phyloP scores from a whole-genome alignment of 2,113 vertebrate species.

The Microcebus lehilahytsara region DNA sequence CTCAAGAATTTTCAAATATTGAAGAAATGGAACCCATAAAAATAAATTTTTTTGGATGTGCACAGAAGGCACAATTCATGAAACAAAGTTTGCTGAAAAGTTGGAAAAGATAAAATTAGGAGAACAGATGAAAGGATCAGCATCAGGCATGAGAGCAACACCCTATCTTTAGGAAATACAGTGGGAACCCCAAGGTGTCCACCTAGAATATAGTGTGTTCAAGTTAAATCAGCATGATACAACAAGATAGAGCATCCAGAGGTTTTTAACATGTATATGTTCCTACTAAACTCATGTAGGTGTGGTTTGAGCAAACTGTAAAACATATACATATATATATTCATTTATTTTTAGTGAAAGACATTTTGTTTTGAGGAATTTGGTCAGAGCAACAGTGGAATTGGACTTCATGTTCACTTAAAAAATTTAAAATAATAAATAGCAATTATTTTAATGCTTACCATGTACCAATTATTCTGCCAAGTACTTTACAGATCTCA shows the following conservation, averaged over 20 bases:
- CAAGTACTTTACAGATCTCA: background rate
- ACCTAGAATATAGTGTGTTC: background rate
- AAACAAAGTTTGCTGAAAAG: background rate
- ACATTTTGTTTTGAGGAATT: conserved; percentile 36
- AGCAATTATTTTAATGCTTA: background rate
- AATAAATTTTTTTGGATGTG: background rate
- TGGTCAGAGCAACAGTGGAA: background rate
- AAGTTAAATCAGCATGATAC: background rate
- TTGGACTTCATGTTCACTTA: background rate
- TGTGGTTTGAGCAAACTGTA: background rate
- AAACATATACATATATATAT: background rate
- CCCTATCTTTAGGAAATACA: background rate
- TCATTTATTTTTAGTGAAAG: background rate
- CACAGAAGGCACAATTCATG: too few relatives aligned
- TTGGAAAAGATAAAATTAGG: background rate
- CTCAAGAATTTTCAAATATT: background rate
- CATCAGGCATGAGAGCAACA: background rate
- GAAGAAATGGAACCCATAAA: background rate
- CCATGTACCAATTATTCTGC: background rate
- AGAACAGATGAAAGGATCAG: background rate
- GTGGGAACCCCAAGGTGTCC: background rate
- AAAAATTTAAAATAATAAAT: conserved; percentile 36
- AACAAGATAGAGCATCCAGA: background rate
- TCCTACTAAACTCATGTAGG: background rate
- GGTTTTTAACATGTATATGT: background rate